Evolutionary conservation across 2,797 vertebrate species (phyloP), one percentile per base, ranked within the genome.

Genomic region (Lateolabrax maculatus): DNA sequence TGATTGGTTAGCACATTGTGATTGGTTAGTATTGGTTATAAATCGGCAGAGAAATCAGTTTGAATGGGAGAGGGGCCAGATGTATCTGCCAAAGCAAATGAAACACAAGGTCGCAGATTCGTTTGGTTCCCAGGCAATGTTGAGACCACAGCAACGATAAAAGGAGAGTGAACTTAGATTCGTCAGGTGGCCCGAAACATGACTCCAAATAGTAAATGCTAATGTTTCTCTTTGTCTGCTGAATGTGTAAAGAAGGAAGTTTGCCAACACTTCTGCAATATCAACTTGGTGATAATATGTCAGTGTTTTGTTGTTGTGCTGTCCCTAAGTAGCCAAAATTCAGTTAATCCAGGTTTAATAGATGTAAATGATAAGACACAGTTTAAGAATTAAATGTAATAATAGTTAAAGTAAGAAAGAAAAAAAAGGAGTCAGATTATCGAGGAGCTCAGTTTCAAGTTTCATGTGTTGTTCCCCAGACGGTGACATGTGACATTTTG

Each of bases 401-500:
- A 34, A 25, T 31, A 69, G 29, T 21, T 11, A 48, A 58, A 25
- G 49, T 44, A 23, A 34, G 48, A 51, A 51, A 51, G 11, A 10
- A 13, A 21, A 49, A 43, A 8, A 12, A 39, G 49, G 21, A 25
- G 44, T 49, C 13, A 18, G 41, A 21, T 34, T 68, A 23, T 52
- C 2, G 37, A 23, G 31, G 11, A 63, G 23, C 18, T n/a, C 6
- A 6, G 18, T 23, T 9, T 5, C n/a, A n/a, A 66, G 8, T 19
- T 55, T 25, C 15, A 12, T 34, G 34, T 48, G 25, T 16, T 41
- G 19, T 41, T 41, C 39, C 31, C 15, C 31, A 18, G 44, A 12
- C 48, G 7, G 43, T 23, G 21, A 34, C 25, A 9, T 6, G 5
- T 31, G 15, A 67, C 66, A 57, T 63, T 69, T 84, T 61, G 13